Evolutionary conservation across 2,888 invertebrate genomes (phyloP), one percentile per base, ranked within the genome.

Genomic region (Pteria penguin): DNA sequence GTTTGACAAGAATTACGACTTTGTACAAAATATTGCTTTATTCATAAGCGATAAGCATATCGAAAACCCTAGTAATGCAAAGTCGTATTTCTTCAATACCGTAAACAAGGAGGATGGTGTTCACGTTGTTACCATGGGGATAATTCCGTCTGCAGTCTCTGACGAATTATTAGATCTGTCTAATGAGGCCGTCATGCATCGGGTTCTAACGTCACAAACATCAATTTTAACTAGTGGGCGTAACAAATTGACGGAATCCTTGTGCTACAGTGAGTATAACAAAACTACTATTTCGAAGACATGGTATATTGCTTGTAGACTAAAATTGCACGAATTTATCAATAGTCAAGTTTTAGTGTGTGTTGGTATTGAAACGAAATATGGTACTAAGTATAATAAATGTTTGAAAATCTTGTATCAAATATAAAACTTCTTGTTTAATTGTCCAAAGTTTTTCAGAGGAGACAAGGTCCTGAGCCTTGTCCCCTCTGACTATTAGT

Each of bases 21-120:
- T 52, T n/a, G 26, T 29, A 5, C 33, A 45, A 1, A 68, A 57
- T 8, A 55, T 68, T 2, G 33, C 57, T 2, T n/a, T 68, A 26
- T 68, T 68, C 32, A 68, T 68, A 1, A 57, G 57, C 1, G 68
- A 68, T 31, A 68, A 68, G 24, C 32, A 29, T 8, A 26, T 68
- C 24, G 33, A 52, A 11, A 14, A 31, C 33, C 33, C 33, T 24
- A 26, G 31, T 24, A 26, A 5, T 2, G 57, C 57, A 31, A 57
- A 57, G 31, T 4, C n/a, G 2, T 68, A 24, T 26, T 68, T 55
- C n/a, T 31, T 32, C 8, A 14, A 27, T 2, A 55, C 32, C 24
- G 31, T 57, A 11, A 32, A 18, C 11, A 45, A 55, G 22, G 24
- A 55, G 11, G n/a, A 18, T 24, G 22, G 8, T 11, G 68, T 68